Evolutionary conservation across 2,888 invertebrate species (phyloP).

Genomic region (Chaetogeoica ovagalla): DNA sequence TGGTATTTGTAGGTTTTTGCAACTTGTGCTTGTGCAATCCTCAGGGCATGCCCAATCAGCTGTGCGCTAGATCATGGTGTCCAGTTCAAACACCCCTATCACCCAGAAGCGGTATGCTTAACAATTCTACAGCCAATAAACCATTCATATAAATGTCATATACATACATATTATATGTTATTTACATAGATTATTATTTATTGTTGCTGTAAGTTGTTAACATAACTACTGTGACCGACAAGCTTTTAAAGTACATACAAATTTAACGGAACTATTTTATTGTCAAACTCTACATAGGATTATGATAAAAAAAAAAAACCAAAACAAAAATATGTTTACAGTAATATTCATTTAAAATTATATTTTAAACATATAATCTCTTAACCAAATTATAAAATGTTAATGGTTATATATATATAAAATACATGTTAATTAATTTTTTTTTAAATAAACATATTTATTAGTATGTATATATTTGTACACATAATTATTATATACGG

Average conservation of each 20-base stretch:
- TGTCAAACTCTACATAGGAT: slow-evolving; percentile 19
- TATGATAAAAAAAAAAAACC: slow-evolving; percentile 5
- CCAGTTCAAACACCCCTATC: slow-evolving; percentile 16
- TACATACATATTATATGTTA: neutral
- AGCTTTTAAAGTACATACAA: neutral
- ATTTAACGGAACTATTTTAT: slow-evolving; percentile 25
- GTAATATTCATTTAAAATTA: slow-evolving; percentile 12
- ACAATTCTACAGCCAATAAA: neutral
- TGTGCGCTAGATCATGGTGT: slow-evolving; percentile 46
- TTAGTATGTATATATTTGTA: neutral
- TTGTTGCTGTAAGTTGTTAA: neutral
- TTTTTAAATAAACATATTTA: slow-evolving; percentile 14
- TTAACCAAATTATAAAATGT: slow-evolving; percentile 33
- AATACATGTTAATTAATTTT: slow-evolving; percentile 10
- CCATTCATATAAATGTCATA: neutral
- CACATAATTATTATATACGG: too few relatives aligned
- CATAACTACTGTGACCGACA: neutral
- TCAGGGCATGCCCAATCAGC: slow-evolving; percentile 21
- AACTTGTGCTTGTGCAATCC: slow-evolving; percentile 42
- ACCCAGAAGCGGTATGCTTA: neutral
- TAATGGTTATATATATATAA: slow-evolving; percentile 1
- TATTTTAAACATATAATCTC: slow-evolving; percentile 25
- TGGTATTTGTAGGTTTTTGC: slow-evolving; percentile 47
- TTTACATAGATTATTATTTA: neutral
- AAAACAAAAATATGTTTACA: slow-evolving; percentile 27